Percentiles rank a stretch among this genome's conserved stretches.
Evolutionary conservation across 2,797 vertebrate genomes (phyloP).

Genomic region (Enteromius treurensis): DNA sequence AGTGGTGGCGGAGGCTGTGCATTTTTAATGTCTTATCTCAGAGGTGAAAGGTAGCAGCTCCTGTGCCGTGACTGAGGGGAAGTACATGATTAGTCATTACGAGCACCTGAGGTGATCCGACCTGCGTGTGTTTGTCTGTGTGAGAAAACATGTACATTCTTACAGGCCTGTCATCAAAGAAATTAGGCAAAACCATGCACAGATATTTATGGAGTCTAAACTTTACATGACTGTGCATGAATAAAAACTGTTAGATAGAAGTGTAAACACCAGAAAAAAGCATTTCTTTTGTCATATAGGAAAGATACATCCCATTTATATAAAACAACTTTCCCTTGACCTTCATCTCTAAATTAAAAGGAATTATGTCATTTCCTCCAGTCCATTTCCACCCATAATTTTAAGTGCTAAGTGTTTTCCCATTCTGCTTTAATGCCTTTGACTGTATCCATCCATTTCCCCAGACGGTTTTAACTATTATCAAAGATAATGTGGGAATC

Average conservation of each 20-base stretch:
- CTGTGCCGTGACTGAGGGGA: conserved; percentile 68
- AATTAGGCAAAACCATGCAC: background rate
- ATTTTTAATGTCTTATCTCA: conserved; percentile 79
- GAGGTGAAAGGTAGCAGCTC: conserved; percentile 73
- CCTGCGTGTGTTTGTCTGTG: conserved; percentile 48
- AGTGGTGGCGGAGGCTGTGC: conserved; percentile 71
- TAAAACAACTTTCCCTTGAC: conserved; percentile 26
- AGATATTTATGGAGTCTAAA: background rate
- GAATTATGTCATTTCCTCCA: conserved; percentile 34
- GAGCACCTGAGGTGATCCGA: conserved; percentile 68
- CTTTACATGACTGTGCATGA: background rate
- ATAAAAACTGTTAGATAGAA: background rate
- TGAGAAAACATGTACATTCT: background rate
- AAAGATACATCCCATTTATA: background rate
- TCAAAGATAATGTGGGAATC: conserved; percentile 30
- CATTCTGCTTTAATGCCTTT: conserved; percentile 35
- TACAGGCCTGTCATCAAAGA: background rate
- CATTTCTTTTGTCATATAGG: background rate
- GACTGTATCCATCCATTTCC: conserved; percentile 41
- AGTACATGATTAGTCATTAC: conserved; percentile 75
- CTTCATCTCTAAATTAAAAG: conserved; percentile 33
- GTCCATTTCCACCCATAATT: conserved; percentile 35
- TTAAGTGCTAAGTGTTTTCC: conserved; percentile 54
- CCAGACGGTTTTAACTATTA: conserved; percentile 43
- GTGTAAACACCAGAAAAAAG: background rate